phyloP scores from a whole-genome alignment of 2,888 invertebrate species.

The Ametastegia equiseti region DNA sequence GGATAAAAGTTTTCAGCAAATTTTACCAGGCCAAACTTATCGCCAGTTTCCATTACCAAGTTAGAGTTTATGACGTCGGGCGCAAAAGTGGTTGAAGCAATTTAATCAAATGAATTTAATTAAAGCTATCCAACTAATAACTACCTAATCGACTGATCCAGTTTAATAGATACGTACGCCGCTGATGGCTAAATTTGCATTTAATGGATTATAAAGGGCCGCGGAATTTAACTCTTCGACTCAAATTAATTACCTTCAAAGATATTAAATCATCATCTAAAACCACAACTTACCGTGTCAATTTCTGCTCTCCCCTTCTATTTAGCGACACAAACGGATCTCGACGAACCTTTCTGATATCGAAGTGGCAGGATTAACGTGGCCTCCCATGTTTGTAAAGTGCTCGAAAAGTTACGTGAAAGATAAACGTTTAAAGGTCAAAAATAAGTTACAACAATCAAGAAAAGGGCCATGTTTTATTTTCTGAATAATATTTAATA shows the following conservation, averaged over 20 bases:
- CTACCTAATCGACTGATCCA: conserved; percentile 40
- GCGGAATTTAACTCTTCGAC: conserved; percentile 15
- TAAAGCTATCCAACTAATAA: conserved; percentile 36
- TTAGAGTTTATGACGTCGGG: conserved; percentile 35
- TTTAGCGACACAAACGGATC: background rate
- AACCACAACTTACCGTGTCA: background rate
- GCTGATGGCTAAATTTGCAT: conserved; percentile 43
- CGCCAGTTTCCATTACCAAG: conserved; percentile 17
- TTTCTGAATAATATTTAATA: background rate
- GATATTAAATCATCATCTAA: conserved; percentile 26
- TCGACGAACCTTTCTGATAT: background rate
- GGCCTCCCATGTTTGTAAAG: conserved; percentile 3
- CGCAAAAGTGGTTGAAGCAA: conserved; percentile 34
- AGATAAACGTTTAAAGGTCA: background rate
- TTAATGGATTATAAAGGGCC: conserved; percentile 41
- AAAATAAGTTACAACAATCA: background rate
- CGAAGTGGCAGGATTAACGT: conserved; percentile 21
- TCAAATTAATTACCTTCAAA: background rate
- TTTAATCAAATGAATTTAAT: conserved; percentile 45
- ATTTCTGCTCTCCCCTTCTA: background rate
- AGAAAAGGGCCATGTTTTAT: background rate
- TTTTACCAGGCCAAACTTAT: conserved; percentile 16
- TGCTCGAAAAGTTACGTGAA: conserved; percentile 17
- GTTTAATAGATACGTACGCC: conserved; percentile 40
- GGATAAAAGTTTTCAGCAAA: conserved; percentile 9